These are phyloP conservation scores for Hydrolagus colliei DNA, from an alignment of 2,797 vertebrate genomes.

Conservation along the genomic window DNA sequence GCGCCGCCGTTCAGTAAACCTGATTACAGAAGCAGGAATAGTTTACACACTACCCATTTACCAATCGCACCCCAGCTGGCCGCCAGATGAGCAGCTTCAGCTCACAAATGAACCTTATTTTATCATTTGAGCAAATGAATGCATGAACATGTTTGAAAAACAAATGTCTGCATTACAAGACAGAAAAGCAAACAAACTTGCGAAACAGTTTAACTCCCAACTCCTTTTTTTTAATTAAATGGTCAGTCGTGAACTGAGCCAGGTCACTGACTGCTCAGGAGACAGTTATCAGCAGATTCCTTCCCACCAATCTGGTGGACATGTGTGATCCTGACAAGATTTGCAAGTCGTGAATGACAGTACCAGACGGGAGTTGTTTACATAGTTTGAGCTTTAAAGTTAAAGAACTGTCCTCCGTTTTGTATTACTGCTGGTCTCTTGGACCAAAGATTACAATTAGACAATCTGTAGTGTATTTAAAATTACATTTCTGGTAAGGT, in stretches of 20 bases:
- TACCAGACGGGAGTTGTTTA: conserved; percentile 16
- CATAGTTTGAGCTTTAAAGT: background rate
- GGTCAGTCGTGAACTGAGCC: background rate
- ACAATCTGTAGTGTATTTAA: no score
- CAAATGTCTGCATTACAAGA: conserved; percentile 47
- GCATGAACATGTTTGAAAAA: conserved; percentile 51
- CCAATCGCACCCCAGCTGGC: conserved; percentile 48
- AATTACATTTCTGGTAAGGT: no score
- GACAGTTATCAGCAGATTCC: conserved; percentile 13
- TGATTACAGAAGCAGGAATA: conserved; percentile 70
- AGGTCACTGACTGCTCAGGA: background rate
- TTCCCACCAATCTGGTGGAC: conserved; percentile 16
- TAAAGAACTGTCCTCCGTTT: background rate
- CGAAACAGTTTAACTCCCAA: conserved; percentile 42
- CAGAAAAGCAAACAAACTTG: conserved; percentile 36
- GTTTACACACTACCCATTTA: conserved; percentile 69
- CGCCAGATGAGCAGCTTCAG: conserved; percentile 36
- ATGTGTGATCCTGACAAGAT: conserved; percentile 12
- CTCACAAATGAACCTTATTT: conserved; percentile 47
- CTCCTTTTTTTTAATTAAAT: conserved; percentile 37
- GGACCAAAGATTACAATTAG: background rate
- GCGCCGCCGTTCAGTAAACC: conserved; percentile 69
- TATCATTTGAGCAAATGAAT: conserved; percentile 48
- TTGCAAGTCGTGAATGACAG: conserved; percentile 13
- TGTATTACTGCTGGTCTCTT: background rate